Evolutionary conservation across 1,140 invertebrate genomes (phyloP), one percentile per base, ranked within the genome.

Genomic region (Drosophila miranda): DNA sequence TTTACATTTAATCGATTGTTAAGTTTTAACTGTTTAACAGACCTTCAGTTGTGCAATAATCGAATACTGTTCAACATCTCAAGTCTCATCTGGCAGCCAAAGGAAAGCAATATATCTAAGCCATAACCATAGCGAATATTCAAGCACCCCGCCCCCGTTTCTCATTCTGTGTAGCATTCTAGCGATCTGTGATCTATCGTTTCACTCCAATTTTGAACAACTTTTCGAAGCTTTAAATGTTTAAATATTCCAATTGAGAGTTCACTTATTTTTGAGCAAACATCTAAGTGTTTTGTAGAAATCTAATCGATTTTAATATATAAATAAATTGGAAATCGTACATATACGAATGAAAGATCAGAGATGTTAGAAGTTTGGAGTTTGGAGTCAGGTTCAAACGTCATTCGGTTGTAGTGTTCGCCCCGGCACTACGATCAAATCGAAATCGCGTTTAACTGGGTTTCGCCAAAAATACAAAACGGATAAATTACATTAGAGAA

Each of bases 381-480:
- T 11, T 59, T 42, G 9, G n/a, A 54, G 48, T 38, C 58, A 61
- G 52, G 68, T 77, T 72, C 49, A 71, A 78, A 73, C 79, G 72
- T 79, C 60, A 49, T 68, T 72, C 79, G 74, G 73, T 84, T 86
- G 57, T 84, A 79, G 75, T 89, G 86, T 73, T 81, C 58, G 86
- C 86, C 86, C 86, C 86, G 78, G 80, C 86, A 89, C 81, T 89
- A 81, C 74, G 45, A 75, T 55, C 70, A 75, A 81, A 84, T 84
- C 74, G 79, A 78, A 79, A 71, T 60, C 49, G 75, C 66, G 78
- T 86, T 87, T 71, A 78, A 58, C 45, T 53, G 43, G 49, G 34
- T n/a, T 72, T 76, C 44, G 69, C 60, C 51, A 62, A 43, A 16
- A 78, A 63, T 59, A 52, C 23, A 50, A 49, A 61, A 66, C 30